Percentiles rank a stretch among this genome's conserved stretches.
These are phyloP conservation scores for Eilema griseolum DNA, from an alignment of 2,888 invertebrate species.

Conservation along the genomic window DNA sequence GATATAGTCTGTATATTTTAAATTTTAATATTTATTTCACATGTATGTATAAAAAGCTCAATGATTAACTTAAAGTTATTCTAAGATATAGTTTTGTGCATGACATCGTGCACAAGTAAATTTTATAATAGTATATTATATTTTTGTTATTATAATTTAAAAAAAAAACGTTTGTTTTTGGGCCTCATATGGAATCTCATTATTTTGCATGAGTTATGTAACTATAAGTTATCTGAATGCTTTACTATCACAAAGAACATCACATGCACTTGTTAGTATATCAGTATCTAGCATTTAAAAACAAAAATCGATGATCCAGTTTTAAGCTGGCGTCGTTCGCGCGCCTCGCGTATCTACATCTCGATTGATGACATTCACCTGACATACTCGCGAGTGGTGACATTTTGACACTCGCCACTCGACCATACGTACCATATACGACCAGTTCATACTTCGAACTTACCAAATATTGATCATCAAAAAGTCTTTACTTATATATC, in stretches of 20 bases:
- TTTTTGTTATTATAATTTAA: conserved; percentile 80
- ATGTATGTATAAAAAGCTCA: conserved; percentile 86
- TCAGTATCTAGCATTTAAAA: conserved; percentile 27
- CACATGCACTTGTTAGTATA: conserved; percentile 42
- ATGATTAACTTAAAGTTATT: conserved; percentile 84
- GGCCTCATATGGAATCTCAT: conserved; percentile 84
- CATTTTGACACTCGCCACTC: conserved; percentile 2
- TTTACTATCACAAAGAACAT: conserved; percentile 68
- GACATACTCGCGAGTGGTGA: not conserved
- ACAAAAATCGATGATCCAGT: conserved; percentile 14
- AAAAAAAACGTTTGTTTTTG: conserved; percentile 70
- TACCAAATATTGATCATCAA: conserved; percentile 55
- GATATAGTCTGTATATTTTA: conserved; percentile 72
- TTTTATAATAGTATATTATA: conserved; percentile 70
- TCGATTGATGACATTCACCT: conserved; percentile 8
- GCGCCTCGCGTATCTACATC: not conserved
- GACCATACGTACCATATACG: not conserved
- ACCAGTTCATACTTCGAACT: conserved; percentile 37
- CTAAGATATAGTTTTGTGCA: conserved; percentile 78
- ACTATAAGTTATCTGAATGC: conserved; percentile 52
- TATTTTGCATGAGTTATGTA: conserved; percentile 60
- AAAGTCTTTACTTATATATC: conserved; percentile 51
- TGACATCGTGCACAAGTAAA: conserved; percentile 78
- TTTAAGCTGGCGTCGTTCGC: conserved; percentile 10
- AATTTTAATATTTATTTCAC: conserved; percentile 63